A percentile compares a stretch with the other conserved stretches of the same genome.
phyloP scores from a whole-genome alignment of 2,113 vertebrate genomes.

The Lampris incognitus region DNA sequence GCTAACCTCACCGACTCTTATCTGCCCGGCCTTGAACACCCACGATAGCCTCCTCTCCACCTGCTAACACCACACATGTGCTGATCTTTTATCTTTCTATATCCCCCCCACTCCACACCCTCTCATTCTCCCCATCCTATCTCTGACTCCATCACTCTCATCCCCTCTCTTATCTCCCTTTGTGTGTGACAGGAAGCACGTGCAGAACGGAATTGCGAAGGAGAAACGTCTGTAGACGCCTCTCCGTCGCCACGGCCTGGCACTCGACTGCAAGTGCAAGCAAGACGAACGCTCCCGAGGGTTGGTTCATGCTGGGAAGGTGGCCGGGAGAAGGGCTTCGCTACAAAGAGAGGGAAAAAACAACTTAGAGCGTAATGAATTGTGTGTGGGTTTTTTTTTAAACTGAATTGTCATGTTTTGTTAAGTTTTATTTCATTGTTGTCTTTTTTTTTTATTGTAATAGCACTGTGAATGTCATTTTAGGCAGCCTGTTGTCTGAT shows the following conservation, averaged over 20 bases:
- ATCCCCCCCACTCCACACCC: not conserved
- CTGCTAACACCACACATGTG: constrained; percentile 50
- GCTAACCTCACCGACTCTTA: constrained; percentile 40
- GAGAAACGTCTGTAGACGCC: constrained; percentile 86
- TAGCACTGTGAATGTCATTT: constrained; percentile 82
- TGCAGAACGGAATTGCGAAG: constrained; percentile 88
- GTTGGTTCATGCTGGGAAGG: constrained; percentile 17
- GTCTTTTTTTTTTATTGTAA: constrained; percentile 61
- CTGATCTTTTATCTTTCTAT: constrained; percentile 24
- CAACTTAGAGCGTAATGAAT: constrained; percentile 27
- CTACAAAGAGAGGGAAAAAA: constrained; percentile 26
- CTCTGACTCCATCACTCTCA: not conserved
- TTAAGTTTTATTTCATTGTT: constrained; percentile 56
- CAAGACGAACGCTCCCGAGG: constrained; percentile 44
- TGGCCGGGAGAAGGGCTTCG: constrained; percentile 31
- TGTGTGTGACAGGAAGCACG: constrained; percentile 73
- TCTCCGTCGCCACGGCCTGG: constrained; percentile 73
- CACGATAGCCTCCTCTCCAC: constrained; percentile 51
- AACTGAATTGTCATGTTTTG: constrained; percentile 39
- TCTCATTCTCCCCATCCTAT: not conserved
- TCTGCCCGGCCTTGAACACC: constrained; percentile 69
- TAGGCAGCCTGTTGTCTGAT: constrained; percentile 64
- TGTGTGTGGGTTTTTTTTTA: constrained; percentile 31
- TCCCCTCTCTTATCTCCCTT: not conserved
- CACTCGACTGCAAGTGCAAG: constrained; percentile 49